A percentile compares a stretch with the other conserved stretches of the same genome.
These are phyloP conservation scores for Pelochelys cantorii DNA, from an alignment of 2,797 vertebrate species.

Conservation along the genomic window DNA sequence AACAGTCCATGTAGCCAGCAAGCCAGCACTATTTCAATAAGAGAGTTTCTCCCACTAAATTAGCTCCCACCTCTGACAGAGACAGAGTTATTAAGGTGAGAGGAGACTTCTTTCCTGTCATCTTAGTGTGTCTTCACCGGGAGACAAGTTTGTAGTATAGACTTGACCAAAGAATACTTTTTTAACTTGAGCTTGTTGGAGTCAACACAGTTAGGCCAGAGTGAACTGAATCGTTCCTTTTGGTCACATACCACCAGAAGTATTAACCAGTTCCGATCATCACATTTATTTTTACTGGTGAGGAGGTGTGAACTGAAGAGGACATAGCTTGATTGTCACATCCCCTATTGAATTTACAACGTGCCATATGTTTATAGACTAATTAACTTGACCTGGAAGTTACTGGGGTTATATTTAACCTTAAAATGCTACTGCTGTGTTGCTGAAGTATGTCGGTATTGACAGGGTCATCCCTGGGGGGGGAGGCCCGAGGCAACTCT, in stretches of 20 bases:
- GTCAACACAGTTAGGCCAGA: not conserved
- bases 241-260: not conserved
- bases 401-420: not conserved
- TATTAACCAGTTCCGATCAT: not conserved
- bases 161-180: too few relatives aligned
- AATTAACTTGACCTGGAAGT: not conserved
- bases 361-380: not conserved
- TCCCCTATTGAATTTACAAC: not conserved
- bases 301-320: not conserved
- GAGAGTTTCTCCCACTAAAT: too few relatives aligned
- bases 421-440: not conserved
- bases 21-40: not conserved
- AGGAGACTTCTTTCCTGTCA: too few relatives aligned
- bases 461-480: not conserved
- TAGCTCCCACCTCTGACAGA: too few relatives aligned
- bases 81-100: too few relatives aligned
- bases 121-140: too few relatives aligned
- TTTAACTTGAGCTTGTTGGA: too few relatives aligned
- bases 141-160: too few relatives aligned
- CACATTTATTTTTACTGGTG: conserved; percentile 19
- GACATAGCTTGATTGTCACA: not conserved
- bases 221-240: not conserved
- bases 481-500: too few relatives aligned
- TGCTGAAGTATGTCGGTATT: not conserved
- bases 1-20: not conserved